phyloP scores from a whole-genome alignment of 1,140 invertebrate species.

The Phocides pigmalion region DNA sequence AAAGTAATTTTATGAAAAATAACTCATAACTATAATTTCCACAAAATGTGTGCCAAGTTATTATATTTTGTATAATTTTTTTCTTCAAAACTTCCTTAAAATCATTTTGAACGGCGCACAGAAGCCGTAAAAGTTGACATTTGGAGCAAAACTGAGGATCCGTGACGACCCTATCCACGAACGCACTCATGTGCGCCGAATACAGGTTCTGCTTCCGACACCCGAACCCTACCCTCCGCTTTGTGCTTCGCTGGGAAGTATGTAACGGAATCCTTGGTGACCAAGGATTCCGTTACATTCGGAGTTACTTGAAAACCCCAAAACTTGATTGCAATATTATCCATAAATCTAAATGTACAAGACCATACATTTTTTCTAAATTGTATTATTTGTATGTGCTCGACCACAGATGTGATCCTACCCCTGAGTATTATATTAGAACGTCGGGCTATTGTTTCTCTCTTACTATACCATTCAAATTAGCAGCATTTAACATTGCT shows the following conservation, averaged over 20 bases:
- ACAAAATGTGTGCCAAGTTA: too few species aligned
- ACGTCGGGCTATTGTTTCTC: too few species aligned
- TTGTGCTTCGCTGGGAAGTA: background rate
- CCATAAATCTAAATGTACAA: background rate
- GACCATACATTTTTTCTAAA: too few species aligned
- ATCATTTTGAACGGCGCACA: background rate
- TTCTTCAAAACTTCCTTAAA: constrained; percentile 1
- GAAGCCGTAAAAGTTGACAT: constrained; percentile 16
- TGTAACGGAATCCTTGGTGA: constrained; percentile 11
- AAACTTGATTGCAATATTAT: background rate
- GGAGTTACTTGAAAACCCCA: background rate
- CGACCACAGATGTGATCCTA: too few species aligned
- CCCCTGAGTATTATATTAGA: too few species aligned
- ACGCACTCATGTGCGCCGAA: constrained; percentile 34
- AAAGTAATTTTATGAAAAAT: too few species aligned
- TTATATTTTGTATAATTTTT: background rate
- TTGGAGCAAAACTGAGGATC: constrained; percentile 24
- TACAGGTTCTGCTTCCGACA: constrained; percentile 41
- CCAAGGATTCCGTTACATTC: background rate
- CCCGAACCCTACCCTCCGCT: constrained; percentile 13
- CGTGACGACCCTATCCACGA: constrained; percentile 35
- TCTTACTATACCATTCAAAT: too few species aligned
- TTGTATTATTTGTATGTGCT: too few species aligned
- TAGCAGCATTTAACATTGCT: too few species aligned
- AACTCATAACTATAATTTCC: too few species aligned